Base-by-base conservation (phyloP, 2,888 invertebrate genomes). In the Synergus itoensis region DNA sequence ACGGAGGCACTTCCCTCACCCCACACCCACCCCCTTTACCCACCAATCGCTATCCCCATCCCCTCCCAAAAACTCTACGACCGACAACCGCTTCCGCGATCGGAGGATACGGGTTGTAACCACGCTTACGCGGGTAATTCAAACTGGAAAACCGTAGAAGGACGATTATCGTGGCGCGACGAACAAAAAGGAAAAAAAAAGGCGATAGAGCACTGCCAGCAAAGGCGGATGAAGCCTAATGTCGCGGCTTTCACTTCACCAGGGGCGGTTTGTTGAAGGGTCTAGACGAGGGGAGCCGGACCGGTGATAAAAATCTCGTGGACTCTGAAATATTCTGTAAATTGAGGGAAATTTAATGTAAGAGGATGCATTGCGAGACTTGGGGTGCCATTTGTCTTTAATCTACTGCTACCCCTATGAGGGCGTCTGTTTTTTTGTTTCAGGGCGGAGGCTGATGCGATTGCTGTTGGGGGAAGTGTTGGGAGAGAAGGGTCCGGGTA, bases 61-160 rank as follows among this genome's bases (percentile, higher is more conserved):
- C 82, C 83, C 83, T 80, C 82, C 81, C 81, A 77, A 81, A 83
- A 69, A 63, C 41, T 45, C 36, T 48, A 45, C 48, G 21, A 43
- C 14, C 40, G 18, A 48, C 62, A 43, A 67, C 41, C 67, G 69
- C 77, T 77, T 79, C 77, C 79, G 79, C 69, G 67, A 77, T 77
- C 60, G 62, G 84, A 84, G 82, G 84, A 84, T 85, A 81, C 84
- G 80, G 81, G 79, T 63, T 36, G 45, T 43, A 57, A 64, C 41
- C 14, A 77, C 57, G 43, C 45, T 76, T 62, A 76, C 62, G 57
- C 40, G 76, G 57, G 62, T 76, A 40, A 62, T 76, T 76, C 41
- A 28, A 60, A 76, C 28, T 45, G 18, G 41, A 76, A 63, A 76
- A 76, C 41, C 62, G 76, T 62, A 63, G 43, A 76, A 60, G 63